Percentiles rank a stretch among this genome's conserved stretches.
Conservation (phyloP, 2,113 vertebrate genomes). For the Bubo bubo region DNA sequence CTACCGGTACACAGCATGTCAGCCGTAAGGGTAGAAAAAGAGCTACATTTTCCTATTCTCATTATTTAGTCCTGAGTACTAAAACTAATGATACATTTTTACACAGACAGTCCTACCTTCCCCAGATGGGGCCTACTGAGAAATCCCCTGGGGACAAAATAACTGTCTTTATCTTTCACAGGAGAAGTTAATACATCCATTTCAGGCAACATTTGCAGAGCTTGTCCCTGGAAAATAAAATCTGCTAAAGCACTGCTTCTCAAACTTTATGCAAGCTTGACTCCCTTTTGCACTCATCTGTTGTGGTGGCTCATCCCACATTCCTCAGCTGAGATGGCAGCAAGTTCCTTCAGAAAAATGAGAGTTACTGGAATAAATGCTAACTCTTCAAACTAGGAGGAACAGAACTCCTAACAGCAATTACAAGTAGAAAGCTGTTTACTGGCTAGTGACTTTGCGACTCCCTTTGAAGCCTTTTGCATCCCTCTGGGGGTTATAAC, state of each 20-base stretch:
- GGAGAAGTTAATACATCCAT: background rate
- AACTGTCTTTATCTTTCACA: background rate
- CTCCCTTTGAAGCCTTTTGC: conserved; percentile 49
- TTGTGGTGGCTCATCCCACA: conserved; percentile 15
- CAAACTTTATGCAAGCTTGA: background rate
- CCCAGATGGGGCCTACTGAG: background rate
- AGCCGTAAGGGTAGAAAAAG: background rate
- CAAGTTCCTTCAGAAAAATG: conserved; percentile 16
- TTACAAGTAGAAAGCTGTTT: conserved; percentile 36
- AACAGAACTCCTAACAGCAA: background rate
- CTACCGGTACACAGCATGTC: background rate
- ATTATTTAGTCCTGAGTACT: background rate
- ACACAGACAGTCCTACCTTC: background rate
- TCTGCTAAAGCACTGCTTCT: background rate
- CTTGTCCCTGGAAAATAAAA: background rate
- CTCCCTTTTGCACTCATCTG: background rate
- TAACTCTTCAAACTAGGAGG: conserved; percentile 29
- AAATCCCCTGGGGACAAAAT: background rate
- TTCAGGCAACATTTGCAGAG: background rate
- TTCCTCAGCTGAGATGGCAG: conserved; percentile 9
- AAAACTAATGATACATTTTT: background rate
- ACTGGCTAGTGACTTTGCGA: conserved; percentile 13
- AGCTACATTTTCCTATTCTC: background rate
- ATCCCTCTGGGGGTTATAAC: conserved; percentile 15
- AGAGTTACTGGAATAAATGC: conserved; percentile 13